These are phyloP conservation scores for Neosalanx taihuensis DNA, from an alignment of 2,797 vertebrate species.

Conservation along the genomic window DNA sequence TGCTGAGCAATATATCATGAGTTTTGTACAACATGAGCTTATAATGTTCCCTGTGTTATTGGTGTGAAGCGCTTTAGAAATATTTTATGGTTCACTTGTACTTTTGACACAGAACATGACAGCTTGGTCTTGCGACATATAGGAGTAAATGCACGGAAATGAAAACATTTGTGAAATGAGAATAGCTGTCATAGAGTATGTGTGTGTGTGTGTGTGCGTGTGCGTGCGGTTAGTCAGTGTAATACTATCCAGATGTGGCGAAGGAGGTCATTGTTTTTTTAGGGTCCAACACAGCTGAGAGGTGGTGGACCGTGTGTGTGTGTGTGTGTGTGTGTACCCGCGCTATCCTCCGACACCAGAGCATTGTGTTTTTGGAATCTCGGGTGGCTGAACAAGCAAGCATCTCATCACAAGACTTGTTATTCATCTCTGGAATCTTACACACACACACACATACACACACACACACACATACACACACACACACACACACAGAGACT, in stretches of 20 bases:
- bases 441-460: too few relatives aligned
- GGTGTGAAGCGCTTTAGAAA: too few relatives aligned
- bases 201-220: neutral
- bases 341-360: neutral
- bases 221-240: neutral
- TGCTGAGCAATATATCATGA: constrained; percentile 30
- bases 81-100: too few relatives aligned
- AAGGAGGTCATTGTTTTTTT: neutral
- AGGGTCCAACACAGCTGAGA: neutral
- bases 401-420: too few relatives aligned
- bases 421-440: too few relatives aligned
- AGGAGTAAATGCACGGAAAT: constrained; percentile 43
- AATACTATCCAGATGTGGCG: neutral
- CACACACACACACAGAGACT: too few relatives aligned
- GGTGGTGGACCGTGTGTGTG: neutral
- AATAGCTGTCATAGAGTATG: neutral
- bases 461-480: too few relatives aligned
- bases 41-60: too few relatives aligned
- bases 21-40: neutral
- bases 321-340: neutral
- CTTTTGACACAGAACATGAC: neutral
- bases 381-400: too few relatives aligned
- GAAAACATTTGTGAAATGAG: constrained; percentile 50
- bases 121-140: constrained; percentile 24
- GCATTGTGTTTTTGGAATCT: too few relatives aligned